Conservation (phyloP, 2,888 invertebrate species). For the Drosophila kanekoi region DNA sequence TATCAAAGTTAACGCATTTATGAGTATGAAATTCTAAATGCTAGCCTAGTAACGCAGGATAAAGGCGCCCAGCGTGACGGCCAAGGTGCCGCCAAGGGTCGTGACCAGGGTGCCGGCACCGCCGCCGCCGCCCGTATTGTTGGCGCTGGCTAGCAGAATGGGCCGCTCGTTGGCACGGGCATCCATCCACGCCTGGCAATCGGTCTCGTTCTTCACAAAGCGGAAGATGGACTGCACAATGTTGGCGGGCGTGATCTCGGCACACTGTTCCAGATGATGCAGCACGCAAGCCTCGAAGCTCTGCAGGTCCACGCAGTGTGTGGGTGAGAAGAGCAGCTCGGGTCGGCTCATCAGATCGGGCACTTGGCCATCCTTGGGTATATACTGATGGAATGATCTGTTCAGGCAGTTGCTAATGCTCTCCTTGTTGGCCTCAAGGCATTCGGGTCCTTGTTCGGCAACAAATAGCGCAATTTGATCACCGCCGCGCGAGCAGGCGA, state of each 20-base stretch:
- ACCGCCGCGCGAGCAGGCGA: constrained; percentile 92
- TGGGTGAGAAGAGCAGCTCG: constrained; percentile 87
- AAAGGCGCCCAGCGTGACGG: constrained; percentile 31
- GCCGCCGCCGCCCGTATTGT: constrained; percentile 33
- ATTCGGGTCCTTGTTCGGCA: constrained; percentile 92
- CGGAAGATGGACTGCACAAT: constrained; percentile 91
- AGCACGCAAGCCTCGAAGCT: constrained; percentile 83
- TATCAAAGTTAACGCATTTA: constrained; percentile 14
- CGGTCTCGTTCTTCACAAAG: constrained; percentile 89
- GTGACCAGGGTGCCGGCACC: constrained; percentile 34
- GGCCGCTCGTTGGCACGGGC: constrained; percentile 68
- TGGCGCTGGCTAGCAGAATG: constrained; percentile 54
- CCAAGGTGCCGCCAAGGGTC: constrained; percentile 47
- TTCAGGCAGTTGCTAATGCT: constrained; percentile 89
- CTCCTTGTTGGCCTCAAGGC: constrained; percentile 88
- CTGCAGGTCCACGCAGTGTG: constrained; percentile 83
- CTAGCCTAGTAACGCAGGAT: constrained; percentile 38
- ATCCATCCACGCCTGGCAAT: constrained; percentile 85
- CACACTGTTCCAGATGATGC: constrained; percentile 87
- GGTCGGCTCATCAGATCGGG: constrained; percentile 85
- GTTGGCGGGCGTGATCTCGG: constrained; percentile 91
- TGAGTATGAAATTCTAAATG: constrained; percentile 30
- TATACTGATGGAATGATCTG: constrained; percentile 86
- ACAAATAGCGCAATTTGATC: constrained; percentile 93
- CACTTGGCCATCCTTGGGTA: constrained; percentile 84